These are phyloP conservation scores for Pseudorectes ferrugineus DNA, from an alignment of 2,113 vertebrate species.

Conservation along the genomic window DNA sequence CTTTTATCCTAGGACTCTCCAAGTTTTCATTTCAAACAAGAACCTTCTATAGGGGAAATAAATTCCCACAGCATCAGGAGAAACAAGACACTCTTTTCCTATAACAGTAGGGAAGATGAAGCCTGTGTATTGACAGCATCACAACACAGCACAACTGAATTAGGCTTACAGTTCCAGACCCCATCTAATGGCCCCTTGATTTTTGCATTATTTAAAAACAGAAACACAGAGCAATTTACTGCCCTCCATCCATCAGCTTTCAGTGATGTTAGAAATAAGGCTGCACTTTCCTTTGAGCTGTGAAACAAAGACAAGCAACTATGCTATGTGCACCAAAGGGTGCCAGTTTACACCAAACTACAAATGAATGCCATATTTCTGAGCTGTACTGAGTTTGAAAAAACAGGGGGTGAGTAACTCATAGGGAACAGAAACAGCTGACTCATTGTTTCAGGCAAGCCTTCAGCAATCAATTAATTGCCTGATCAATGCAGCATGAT, in stretches of 20 bases:
- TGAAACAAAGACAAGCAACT: background rate
- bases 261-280: background rate
- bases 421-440: conserved; percentile 39
- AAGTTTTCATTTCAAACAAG: background rate
- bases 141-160: background rate
- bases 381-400: background rate
- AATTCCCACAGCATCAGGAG: background rate
- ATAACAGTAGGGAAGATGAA: background rate
- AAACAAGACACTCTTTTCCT: background rate
- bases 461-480: conserved; percentile 63
- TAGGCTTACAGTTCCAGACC: background rate
- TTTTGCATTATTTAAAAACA: background rate
- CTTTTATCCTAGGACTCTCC: background rate
- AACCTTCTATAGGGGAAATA: background rate
- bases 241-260: background rate
- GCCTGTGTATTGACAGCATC: background rate
- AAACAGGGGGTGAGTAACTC: background rate
- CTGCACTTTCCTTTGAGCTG: background rate
- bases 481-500: conserved; percentile 60
- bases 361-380: background rate
- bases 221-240: background rate
- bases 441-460: conserved; percentile 37
- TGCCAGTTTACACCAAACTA: background rate
- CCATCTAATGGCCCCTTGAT: background rate
- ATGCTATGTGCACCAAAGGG: background rate